Base-by-base conservation (phyloP, 2,113 vertebrate genomes). In the Tychaedon coryphoeus region DNA sequence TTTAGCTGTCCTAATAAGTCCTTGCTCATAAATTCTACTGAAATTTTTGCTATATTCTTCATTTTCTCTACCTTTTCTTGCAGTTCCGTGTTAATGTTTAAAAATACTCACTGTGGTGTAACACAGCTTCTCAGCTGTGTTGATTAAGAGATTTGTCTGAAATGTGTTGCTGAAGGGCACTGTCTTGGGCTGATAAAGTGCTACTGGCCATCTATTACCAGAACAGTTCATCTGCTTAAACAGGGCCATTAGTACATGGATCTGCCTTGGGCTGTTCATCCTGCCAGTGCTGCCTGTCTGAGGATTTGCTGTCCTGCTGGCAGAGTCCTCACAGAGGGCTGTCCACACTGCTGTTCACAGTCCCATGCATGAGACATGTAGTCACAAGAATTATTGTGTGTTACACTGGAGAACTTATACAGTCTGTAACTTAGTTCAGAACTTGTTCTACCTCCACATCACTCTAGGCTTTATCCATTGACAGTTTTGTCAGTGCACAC, bases 321-420 rank as follows among this genome's bases (percentile, higher is more conserved):
- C 38, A 10, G 58, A 29, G 28, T n/a, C 25, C 40, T 43, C 28
- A 20, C 19, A 43, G 48, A 19, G 60, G 6, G 2, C 19, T 90
- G 23, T 31, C 10, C 0, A 1, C 3, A 3, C 38, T 38, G 43
- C 11, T 75, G 24, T 47, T 43, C 14, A 2, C 1, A 2, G 23
- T 61, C 40, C 36, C 33, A 8, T 14, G 29, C 4, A 1, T 12
- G 28, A 79, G 31, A 33, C 4, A 0, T 0, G 0, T 56, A 60
- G 17, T 16, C 18, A 28, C 29, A 11, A 50, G 43, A 71, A 23
- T 31, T 31, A 33, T 34, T 53, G 17, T 48, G 34, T 82, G 40
- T 28, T 2, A 0, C 7, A 1, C 3, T 67, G 19, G 47, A 64
- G 29, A 74, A 40, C 14, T 87, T 42, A 2, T 0, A 4, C 3